phyloP scores from a whole-genome alignment of 2,113 vertebrate species.

The Psittacula cyanocephala region DNA sequence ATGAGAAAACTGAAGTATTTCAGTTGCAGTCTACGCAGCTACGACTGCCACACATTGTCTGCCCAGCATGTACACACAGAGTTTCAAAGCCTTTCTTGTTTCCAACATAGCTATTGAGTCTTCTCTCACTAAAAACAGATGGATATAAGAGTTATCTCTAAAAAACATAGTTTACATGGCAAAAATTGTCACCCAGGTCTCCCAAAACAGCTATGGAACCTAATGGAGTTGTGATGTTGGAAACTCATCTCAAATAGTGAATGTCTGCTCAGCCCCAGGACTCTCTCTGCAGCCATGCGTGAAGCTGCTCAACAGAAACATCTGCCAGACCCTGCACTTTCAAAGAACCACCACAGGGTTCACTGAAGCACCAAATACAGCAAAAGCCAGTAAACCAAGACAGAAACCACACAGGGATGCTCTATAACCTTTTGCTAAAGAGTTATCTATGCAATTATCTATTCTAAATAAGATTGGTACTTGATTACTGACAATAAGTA shows the following conservation, averaged over 20 bases:
- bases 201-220: background rate
- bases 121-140: background rate
- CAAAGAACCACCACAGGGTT: background rate
- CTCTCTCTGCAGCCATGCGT: background rate
- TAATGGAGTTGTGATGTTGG: background rate
- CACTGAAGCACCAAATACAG: background rate
- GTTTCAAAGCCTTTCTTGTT: background rate
- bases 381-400: background rate
- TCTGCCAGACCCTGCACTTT: background rate
- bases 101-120: background rate
- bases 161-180: background rate
- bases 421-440: background rate
- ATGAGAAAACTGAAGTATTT: background rate
- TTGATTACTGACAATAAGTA: background rate
- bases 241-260: background rate
- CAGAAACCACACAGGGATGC: background rate
- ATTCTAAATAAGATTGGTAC: background rate
- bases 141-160: accelerated
- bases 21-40: background rate
- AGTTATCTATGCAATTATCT: background rate
- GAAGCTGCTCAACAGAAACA: background rate
- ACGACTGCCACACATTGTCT: background rate
- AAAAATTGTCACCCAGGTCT: background rate
- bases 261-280: background rate
- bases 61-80: background rate